Evolutionary conservation across 2,797 vertebrate genomes (phyloP), one percentile per base, ranked within the genome.

Genomic region (Phaenicophaeus curvirostris): DNA sequence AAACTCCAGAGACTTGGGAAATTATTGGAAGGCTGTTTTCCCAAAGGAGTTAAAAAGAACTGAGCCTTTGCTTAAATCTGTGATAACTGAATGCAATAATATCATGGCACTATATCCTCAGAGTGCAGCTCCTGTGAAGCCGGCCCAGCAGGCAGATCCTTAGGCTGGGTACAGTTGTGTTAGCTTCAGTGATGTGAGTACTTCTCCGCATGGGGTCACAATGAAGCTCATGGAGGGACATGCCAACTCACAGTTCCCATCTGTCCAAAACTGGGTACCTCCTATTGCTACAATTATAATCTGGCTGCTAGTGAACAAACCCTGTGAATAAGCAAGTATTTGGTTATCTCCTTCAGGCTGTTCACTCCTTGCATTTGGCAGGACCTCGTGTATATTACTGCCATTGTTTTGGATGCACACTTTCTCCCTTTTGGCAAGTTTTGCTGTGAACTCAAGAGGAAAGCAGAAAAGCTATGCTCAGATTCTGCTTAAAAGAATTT

Each of bases 281-380:
- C 94, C 92, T 83, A 87, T 83, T 62, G 89, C 86, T 95, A 85
- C 85, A 93, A 93, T 90, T 87, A 85, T 94, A 76, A 73, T 85
- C 80, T 79, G 57, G 15, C 85, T 27, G 20, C 84, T 82, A 61
- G 48, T 17, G 41, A 71, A 76, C 63, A 63, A 89, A 33, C 39
- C 37, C 35, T 30, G 31, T 80, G 84, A 89, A 87, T 82, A 87
- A 74, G 39, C 54, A 85, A 93, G 65, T 74, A 67, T 77, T 74
- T 81, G 75, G 58, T 74, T 82, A 41, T 87, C 85, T 90, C 50
- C 57, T 91, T 62, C 57, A 55, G 46, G 81, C 85, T 68, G 42
- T 75, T 94, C 61, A 5, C 58, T 87, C 80, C 57, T 87, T 68
- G 71, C 15, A 15, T 66, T 78, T 68, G 77, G 81, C 44, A 94